phyloP scores from a whole-genome alignment of 2,888 invertebrate genomes.

The Morinoia aosen region DNA sequence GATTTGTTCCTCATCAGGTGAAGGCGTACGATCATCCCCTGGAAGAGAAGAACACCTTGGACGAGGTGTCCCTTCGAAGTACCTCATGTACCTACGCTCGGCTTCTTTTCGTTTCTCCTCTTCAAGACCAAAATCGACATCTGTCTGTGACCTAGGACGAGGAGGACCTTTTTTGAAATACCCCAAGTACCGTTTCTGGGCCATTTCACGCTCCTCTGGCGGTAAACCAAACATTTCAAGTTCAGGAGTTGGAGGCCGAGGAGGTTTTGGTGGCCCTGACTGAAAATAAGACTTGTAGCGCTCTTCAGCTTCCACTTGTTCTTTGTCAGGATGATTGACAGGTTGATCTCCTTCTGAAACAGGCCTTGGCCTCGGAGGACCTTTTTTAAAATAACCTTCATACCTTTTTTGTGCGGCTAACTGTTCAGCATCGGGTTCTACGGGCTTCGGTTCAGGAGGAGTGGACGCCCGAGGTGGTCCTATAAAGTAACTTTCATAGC shows the following conservation, averaged over 20 bases:
- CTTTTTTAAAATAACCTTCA: conserved; percentile 56
- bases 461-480: conserved; percentile 61
- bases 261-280: conserved; percentile 54
- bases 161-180: conserved; percentile 62
- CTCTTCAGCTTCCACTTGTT: conserved; percentile 59
- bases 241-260: conserved; percentile 32
- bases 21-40: neutral
- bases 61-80: conserved; percentile 54
- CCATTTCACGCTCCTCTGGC: conserved; percentile 55
- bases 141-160: conserved; percentile 54
- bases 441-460: conserved; percentile 16
- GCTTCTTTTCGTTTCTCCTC: conserved; percentile 53
- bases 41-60: conserved; percentile 47
- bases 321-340: conserved; percentile 55
- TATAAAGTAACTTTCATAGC: conserved; percentile 63
- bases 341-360: conserved; percentile 36
- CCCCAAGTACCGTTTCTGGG: conserved; percentile 59
- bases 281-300: conserved; percentile 62
- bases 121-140: conserved; percentile 40
- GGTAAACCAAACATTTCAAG: conserved; percentile 32
- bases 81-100: conserved; percentile 48
- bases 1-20: conserved; percentile 61
- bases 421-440: conserved; percentile 57
- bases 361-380: conserved; percentile 54
- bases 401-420: conserved; percentile 60